phyloP scores from a whole-genome alignment of 1,140 invertebrate genomes.

The Schlechtendalia chinensis region DNA sequence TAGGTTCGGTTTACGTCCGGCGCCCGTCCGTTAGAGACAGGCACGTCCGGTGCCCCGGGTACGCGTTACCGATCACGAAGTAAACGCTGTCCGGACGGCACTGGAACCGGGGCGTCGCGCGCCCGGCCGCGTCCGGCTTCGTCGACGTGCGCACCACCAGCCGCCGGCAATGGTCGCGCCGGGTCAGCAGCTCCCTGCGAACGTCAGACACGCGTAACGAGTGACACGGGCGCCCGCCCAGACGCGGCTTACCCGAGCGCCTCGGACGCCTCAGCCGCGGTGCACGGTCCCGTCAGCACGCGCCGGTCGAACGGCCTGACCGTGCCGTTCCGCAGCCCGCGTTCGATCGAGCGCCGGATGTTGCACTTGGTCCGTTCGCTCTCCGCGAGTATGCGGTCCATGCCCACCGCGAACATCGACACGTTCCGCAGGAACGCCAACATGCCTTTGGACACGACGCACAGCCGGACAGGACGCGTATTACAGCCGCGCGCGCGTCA shows the following conservation, averaged over 20 bases:
- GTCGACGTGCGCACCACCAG: not conserved
- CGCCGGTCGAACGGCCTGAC: not conserved
- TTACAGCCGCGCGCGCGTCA: too few species aligned
- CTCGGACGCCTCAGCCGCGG: slow-evolving; percentile 19
- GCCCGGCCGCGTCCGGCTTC: not conserved
- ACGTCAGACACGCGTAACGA: too few species aligned
- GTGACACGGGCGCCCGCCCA: too few species aligned
- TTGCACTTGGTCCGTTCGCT: not conserved
- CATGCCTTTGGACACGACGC: too few species aligned
- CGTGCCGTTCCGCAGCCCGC: not conserved
- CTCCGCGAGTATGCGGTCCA: not conserved
- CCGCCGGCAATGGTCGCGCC: slow-evolving; percentile 1
- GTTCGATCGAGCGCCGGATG: not conserved
- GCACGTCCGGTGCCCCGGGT: too few species aligned
- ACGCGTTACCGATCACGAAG: slow-evolving; percentile 5
- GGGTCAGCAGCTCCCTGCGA: too few species aligned
- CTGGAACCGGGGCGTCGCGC: not conserved
- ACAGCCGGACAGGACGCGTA: too few species aligned
- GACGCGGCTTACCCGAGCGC: slow-evolving; percentile 15
- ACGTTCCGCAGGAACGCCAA: not conserved
- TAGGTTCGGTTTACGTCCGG: not conserved
- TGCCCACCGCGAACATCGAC: not conserved
- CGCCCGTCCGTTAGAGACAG: too few species aligned
- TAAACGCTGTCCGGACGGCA: not conserved
- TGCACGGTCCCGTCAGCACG: slow-evolving; percentile 12